Evolutionary conservation across 1,140 invertebrate species (phyloP).

Genomic region (Calephelis nemesis): DNA sequence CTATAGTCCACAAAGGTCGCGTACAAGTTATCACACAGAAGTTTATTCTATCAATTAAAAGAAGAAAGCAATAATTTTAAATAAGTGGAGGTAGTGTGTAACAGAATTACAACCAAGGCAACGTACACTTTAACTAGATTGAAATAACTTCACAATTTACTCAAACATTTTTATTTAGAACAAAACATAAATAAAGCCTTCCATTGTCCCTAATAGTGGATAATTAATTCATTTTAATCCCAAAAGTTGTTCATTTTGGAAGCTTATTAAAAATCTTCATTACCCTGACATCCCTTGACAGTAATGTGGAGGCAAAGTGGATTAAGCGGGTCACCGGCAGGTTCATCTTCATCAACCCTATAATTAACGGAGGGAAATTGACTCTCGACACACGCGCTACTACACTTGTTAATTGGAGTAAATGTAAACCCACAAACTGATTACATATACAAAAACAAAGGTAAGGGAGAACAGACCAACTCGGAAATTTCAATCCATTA

Average conservation of each 20-base stretch:
- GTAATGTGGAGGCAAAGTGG: slow-evolving; percentile 37
- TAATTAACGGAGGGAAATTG: slow-evolving; percentile 70
- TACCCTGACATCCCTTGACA: slow-evolving; percentile 9
- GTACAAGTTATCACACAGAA: too few relatives aligned
- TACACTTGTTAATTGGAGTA: slow-evolving; percentile 22
- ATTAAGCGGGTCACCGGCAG: slow-evolving; percentile 47
- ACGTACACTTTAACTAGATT: too few relatives aligned
- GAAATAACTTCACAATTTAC: too few relatives aligned
- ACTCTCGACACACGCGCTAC: slow-evolving; percentile 38
- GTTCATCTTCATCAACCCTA: slow-evolving; percentile 64
- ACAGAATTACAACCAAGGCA: too few relatives aligned
- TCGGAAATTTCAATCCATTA: too few relatives aligned
- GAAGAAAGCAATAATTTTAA: too few relatives aligned
- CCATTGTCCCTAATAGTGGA: not conserved
- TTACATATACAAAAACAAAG: slow-evolving; percentile 6
- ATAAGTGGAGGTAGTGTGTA: too few relatives aligned
- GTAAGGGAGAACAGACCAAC: not conserved
- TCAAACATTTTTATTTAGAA: too few relatives aligned
- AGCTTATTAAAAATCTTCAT: slow-evolving; percentile 21
- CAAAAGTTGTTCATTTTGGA: not conserved
- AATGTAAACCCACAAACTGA: slow-evolving; percentile 12
- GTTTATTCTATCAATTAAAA: too few relatives aligned
- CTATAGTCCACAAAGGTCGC: too few relatives aligned
- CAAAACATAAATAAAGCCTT: too few relatives aligned
- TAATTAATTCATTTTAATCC: not conserved